Conservation (phyloP, 1,140 invertebrate genomes). For the Orussus abietinus region DNA sequence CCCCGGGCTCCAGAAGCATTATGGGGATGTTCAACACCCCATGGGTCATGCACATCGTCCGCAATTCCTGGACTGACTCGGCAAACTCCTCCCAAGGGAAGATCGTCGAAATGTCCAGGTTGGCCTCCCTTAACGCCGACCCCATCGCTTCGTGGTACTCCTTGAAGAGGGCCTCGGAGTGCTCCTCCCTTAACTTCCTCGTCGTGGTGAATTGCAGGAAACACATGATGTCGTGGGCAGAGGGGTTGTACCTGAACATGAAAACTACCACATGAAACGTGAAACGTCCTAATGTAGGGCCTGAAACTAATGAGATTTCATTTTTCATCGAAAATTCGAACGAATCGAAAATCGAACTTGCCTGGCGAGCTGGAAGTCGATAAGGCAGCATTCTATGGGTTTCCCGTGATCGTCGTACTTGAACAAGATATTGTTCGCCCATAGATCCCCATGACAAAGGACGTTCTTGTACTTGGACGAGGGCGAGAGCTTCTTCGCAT, state of each 20-base stretch:
- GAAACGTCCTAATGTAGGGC: background rate
- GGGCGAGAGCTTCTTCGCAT: slow-evolving; percentile 40
- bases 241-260: slow-evolving; percentile 50
- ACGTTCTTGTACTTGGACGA: slow-evolving; percentile 54
- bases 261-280: slow-evolving; percentile 1
- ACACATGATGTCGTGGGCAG: slow-evolving; percentile 54
- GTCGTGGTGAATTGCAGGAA: slow-evolving; percentile 38
- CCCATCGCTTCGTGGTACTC: slow-evolving; percentile 28
- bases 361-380: slow-evolving; percentile 63
- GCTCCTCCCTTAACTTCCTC: slow-evolving; percentile 20
- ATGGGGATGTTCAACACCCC: slow-evolving; percentile 31
- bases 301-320: background rate
- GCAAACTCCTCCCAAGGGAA: slow-evolving; percentile 30
- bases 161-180: slow-evolving; percentile 23
- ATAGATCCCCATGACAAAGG: slow-evolving; percentile 63
- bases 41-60: slow-evolving; percentile 25
- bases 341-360: slow-evolving; percentile 37
- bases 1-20: slow-evolving; percentile 28
- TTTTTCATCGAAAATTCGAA: background rate
- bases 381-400: slow-evolving; percentile 49
- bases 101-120: slow-evolving; percentile 16
- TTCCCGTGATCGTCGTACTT: slow-evolving; percentile 50
- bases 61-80: slow-evolving; percentile 29
- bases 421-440: slow-evolving; percentile 64
- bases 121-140: slow-evolving; percentile 15